Evolutionary conservation across 2,113 vertebrate species (phyloP), one percentile per base, ranked within the genome.

Genomic region (Nycticorax nycticorax): DNA sequence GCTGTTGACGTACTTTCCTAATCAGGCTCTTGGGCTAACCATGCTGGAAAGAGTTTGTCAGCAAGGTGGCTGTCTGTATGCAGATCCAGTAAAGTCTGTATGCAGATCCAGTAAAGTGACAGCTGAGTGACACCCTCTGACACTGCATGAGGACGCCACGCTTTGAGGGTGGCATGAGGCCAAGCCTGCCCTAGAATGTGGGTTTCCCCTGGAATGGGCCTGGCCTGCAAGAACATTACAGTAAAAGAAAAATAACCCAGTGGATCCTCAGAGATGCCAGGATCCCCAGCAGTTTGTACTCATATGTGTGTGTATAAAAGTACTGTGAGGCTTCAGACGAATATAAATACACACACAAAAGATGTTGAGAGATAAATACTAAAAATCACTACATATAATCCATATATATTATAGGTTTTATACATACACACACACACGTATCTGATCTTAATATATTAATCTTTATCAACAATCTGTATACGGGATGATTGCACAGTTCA

Each of bases 41-140:
- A 3, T 33, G 72, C 53, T 86, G 80, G 84, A 64, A 93, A 62
- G 56, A n/a, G 53, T 76, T 21, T 83, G 79, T 56, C 85, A 93
- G 60, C 52, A 47, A 72, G 74, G 32, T 12, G 33, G 14, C 12
- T 79, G 35, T 32, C 69, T 81, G 50, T 22, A 45, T 22, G 81
- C 43, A 88, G 48, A 45, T 39, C 22, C 55, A 57, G 45, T 27
- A n/a, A 64, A 85, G 75, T 79, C 69, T 81, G 50, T 22, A 45
- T 22, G 81, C 43, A 88, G 48, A 45, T 39, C 22, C 55, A 57
- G 45, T 27, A n/a, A 64, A 85, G 75, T 79, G 71, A 35, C 50
- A 85, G 74, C 60, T 85, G 66, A 60, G 56, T 85, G 71, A 60
- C 57, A 73, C 53, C 47, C 47, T 50, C 37, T 78, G 82, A 73